A percentile compares a stretch with the other conserved stretches of the same genome.
Conservation (phyloP, 2,797 vertebrate species). For the Podarcis siculus region DNA sequence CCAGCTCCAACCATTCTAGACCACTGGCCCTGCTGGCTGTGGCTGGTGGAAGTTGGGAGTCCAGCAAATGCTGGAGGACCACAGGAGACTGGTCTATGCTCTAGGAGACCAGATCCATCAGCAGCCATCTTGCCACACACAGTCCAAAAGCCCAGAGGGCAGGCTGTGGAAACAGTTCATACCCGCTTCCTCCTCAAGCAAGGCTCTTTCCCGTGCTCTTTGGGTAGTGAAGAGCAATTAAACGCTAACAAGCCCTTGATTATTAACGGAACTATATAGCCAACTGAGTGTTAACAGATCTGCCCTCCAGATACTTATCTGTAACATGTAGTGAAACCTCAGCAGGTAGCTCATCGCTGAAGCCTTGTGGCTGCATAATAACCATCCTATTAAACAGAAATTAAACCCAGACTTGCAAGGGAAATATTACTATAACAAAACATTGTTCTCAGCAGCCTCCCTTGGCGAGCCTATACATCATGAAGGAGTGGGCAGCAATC, state of each 20-base stretch:
- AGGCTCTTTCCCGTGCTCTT: neutral
- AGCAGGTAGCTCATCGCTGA: slow-evolving; percentile 25
- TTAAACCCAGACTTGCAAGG: slow-evolving; percentile 26
- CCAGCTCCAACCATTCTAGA: no score
- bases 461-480: neutral
- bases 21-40: no score
- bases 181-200: neutral
- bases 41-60: no score
- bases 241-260: slow-evolving; percentile 1
- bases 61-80: no score
- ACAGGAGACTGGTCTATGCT: no score
- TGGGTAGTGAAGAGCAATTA: neutral
- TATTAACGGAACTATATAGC: slow-evolving; percentile 2
- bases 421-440: slow-evolving; percentile 27
- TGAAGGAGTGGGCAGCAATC: slow-evolving; percentile 2
- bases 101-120: neutral
- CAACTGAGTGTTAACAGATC: neutral
- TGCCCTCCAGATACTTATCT: slow-evolving; percentile 27
- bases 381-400: slow-evolving; percentile 30
- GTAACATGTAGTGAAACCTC: slow-evolving; percentile 10
- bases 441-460: neutral
- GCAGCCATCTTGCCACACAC: neutral
- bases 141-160: neutral
- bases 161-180: neutral
- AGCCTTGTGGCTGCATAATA: slow-evolving; percentile 21